Percentiles rank a stretch among this genome's conserved stretches.
These are phyloP conservation scores for Patella vulgata DNA, from an alignment of 1,140 invertebrate genomes.

Conservation along the genomic window DNA sequence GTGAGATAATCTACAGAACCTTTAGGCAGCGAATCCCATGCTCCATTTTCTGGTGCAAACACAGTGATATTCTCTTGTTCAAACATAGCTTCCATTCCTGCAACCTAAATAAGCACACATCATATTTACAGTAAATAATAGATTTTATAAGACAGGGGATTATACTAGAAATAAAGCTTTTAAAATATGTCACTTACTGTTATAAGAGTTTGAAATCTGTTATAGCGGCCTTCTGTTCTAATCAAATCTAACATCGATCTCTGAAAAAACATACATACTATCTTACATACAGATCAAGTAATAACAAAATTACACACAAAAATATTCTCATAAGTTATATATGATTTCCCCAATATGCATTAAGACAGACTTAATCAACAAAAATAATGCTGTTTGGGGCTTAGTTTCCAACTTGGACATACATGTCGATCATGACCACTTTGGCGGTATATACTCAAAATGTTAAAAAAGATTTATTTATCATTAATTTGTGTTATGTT, in stretches of 20 bases:
- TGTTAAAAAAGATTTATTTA: no score
- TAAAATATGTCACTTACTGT: constrained; percentile 30
- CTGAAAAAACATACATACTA: constrained; percentile 31
- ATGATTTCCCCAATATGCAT: no score
- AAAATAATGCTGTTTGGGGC: no score
- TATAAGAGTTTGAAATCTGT: constrained; percentile 42
- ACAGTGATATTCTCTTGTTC: constrained; percentile 41
- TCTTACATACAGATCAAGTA: no score
- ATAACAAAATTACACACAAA: no score
- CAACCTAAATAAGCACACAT: constrained; percentile 25
- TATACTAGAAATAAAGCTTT: not conserved
- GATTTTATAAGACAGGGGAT: not conserved
- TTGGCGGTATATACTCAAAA: no score
- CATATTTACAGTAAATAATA: not conserved
- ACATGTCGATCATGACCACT: no score
- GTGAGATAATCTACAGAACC: constrained; percentile 46
- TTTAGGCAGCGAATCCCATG: constrained; percentile 40
- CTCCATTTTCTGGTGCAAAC: constrained; percentile 47
- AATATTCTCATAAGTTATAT: no score
- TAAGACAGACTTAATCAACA: no score
- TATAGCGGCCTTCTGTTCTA: constrained; percentile 41
- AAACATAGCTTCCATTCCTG: constrained; percentile 35
- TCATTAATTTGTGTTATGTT: no score
- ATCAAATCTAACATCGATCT: constrained; percentile 41
- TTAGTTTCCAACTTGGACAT: no score